These are phyloP conservation scores for Acrocephalus scirpaceus DNA, from an alignment of 2,797 vertebrate genomes.

Conservation along the genomic window DNA sequence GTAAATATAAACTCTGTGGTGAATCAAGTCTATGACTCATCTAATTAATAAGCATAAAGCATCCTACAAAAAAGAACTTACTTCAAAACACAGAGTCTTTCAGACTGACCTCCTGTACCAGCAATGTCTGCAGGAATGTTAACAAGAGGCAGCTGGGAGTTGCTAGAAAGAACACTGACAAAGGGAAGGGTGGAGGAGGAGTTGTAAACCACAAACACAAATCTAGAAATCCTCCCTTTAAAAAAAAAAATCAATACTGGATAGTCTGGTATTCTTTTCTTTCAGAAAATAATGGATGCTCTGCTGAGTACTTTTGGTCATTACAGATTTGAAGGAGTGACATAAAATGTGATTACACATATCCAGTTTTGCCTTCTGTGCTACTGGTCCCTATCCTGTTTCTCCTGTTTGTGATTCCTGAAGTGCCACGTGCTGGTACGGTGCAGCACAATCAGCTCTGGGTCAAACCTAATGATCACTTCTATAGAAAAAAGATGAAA, in stretches of 20 bases:
- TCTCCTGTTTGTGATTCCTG: background rate
- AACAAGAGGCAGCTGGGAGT: background rate
- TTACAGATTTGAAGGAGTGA: background rate
- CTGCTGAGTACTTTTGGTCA: background rate
- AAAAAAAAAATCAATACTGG: background rate
- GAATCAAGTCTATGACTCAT: background rate
- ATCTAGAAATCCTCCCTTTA: background rate
- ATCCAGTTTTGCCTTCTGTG: background rate
- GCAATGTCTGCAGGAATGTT: background rate
- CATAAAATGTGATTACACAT: background rate
- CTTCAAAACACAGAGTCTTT: background rate
- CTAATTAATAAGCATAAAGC: constrained; percentile 6
- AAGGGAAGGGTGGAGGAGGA: background rate
- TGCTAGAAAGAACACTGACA: background rate
- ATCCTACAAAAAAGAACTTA: background rate
- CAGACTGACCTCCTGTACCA: background rate
- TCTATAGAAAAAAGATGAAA: background rate
- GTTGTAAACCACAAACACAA: background rate
- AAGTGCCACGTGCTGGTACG: background rate
- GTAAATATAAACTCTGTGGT: background rate
- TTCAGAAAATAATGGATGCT: background rate
- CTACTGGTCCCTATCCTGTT: background rate
- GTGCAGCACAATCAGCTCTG: background rate
- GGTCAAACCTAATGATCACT: background rate
- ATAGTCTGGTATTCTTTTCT: background rate